These are phyloP conservation scores for Etheostoma spectabile DNA, from an alignment of 2,113 vertebrate genomes.

Conservation along the genomic window DNA sequence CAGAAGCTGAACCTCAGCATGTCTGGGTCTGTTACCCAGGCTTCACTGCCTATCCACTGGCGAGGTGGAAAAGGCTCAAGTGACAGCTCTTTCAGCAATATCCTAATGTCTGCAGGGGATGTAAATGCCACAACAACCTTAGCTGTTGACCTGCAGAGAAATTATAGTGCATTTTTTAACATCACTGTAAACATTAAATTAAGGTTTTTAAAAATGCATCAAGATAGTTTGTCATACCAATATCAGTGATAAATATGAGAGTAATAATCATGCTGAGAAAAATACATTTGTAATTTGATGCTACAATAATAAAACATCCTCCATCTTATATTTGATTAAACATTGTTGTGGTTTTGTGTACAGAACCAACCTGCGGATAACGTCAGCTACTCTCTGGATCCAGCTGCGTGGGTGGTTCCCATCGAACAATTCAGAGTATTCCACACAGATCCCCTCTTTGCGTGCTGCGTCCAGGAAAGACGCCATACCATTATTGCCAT, in stretches of 20 bases:
- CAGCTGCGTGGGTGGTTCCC: constrained; percentile 63
- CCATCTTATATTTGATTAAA: background rate
- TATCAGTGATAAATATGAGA: background rate
- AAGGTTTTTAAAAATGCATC: background rate
- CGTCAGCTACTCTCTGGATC: constrained; percentile 70
- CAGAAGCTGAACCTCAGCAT: constrained; percentile 64
- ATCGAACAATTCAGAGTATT: constrained; percentile 75
- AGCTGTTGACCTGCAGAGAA: constrained; percentile 69
- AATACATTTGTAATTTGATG: background rate
- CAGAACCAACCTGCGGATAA: constrained; percentile 67
- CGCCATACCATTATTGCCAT: constrained; percentile 81
- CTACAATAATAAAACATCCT: background rate
- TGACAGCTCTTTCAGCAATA: constrained; percentile 71
- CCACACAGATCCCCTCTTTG: constrained; percentile 79
- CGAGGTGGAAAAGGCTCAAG: constrained; percentile 54
- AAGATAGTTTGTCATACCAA: background rate
- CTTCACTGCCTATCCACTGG: constrained; percentile 82
- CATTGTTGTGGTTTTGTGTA: background rate
- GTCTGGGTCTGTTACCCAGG: constrained; percentile 74
- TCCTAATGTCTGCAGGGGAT: constrained; percentile 63
- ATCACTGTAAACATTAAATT: background rate
- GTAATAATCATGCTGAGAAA: background rate
- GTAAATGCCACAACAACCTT: constrained; percentile 78
- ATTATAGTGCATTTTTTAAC: background rate
- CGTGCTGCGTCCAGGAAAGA: constrained; percentile 72